Conservation (phyloP, 2,888 invertebrate species). For the Eumerus sabulonum region DNA sequence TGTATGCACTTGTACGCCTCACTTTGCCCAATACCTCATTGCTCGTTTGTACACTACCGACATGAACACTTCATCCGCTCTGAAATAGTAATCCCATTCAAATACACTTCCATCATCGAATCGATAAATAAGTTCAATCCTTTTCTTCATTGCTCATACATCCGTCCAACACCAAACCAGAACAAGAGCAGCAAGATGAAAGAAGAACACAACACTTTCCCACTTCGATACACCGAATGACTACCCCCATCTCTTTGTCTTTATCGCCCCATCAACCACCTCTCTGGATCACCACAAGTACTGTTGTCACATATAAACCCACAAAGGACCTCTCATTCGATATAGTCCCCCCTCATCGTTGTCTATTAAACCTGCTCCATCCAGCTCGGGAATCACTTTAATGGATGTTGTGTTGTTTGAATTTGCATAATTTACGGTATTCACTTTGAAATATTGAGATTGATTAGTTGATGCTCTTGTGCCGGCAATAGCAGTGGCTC, state of each 20-base stretch:
- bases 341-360: background rate
- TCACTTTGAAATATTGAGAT: slow-evolving; percentile 48
- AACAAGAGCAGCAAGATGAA: no score
- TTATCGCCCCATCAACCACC: background rate
- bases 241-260: no score
- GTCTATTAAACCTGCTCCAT: slow-evolving; percentile 33
- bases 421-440: slow-evolving; percentile 61
- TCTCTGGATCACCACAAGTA: background rate
- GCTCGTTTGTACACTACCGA: no score
- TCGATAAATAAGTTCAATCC: background rate
- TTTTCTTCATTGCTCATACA: no score
- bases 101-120: no score
- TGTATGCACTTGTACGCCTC: no score
- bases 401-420: slow-evolving; percentile 60
- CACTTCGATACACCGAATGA: no score
- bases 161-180: no score
- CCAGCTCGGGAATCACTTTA: slow-evolving; percentile 58
- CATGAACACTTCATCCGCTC: no score
- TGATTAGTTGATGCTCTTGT: slow-evolving; percentile 47
- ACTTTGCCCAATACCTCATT: no score
- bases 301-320: slow-evolving; percentile 9
- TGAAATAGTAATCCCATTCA: no score
- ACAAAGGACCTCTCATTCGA: slow-evolving; percentile 31
- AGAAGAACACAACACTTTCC: no score
- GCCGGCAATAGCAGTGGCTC: background rate